Conservation (phyloP, 2,113 vertebrate species). For the Osmerus mordax region DNA sequence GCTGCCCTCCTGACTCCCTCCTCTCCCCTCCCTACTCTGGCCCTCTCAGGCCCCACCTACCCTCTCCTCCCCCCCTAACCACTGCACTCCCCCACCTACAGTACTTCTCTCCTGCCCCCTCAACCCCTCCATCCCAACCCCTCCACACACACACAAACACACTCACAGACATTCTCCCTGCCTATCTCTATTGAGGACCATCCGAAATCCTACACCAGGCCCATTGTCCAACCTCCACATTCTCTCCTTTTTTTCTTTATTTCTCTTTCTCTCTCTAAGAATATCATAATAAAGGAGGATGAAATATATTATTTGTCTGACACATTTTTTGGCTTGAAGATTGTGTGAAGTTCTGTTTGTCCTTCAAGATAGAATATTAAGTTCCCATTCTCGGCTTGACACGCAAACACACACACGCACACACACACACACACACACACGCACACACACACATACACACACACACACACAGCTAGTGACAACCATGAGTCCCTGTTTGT, state of each 20-base stretch:
- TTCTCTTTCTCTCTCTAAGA: not conserved
- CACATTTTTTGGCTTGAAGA: too few species aligned
- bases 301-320: too few species aligned
- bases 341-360: too few species aligned
- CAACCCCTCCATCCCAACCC: not conserved
- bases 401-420: too few species aligned
- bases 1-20: not conserved
- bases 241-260: not conserved
- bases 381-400: too few species aligned
- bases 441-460: too few species aligned
- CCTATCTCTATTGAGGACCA: not conserved
- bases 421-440: not conserved
- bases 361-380: too few species aligned
- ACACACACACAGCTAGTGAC: not conserved
- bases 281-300: too few species aligned
- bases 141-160: not conserved
- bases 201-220: not conserved
- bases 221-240: not conserved
- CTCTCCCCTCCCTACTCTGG: too few species aligned
- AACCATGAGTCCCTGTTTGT: not conserved
- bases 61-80: not conserved
- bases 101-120: not conserved
- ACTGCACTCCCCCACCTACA: not conserved
- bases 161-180: not conserved
- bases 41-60: not conserved